These are phyloP conservation scores for Urocyon cinereoargenteus DNA, from an alignment of 2,797 vertebrate species.

Conservation along the genomic window DNA sequence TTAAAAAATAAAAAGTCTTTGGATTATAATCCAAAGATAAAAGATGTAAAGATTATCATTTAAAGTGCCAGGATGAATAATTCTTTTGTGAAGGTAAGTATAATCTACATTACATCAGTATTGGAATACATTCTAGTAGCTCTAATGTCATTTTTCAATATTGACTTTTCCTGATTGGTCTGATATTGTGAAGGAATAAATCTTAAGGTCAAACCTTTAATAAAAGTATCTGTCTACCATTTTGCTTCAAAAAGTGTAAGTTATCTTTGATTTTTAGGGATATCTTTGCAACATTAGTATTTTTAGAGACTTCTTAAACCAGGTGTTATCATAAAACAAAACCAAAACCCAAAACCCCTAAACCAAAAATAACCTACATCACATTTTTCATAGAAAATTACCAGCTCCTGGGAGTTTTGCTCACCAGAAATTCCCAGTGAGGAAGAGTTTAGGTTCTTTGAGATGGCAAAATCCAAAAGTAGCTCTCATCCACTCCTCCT, in stretches of 20 bases:
- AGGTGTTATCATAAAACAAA: neutral
- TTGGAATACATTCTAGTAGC: constrained; percentile 61
- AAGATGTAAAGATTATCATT: constrained; percentile 60
- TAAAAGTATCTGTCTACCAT: constrained; percentile 8
- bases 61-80: constrained; percentile 70
- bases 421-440: neutral
- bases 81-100: constrained; percentile 67
- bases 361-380: neutral
- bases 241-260: neutral
- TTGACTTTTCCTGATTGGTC: constrained; percentile 56
- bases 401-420: neutral
- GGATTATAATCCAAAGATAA: constrained; percentile 50
- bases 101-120: constrained; percentile 61
- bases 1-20: constrained; percentile 44
- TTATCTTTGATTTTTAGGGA: neutral
- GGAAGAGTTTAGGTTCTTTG: neutral
- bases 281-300: neutral
- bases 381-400: neutral
- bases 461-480: neutral
- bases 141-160: constrained; percentile 62
- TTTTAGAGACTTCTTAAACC: neutral
- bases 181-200: constrained; percentile 48
- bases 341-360: neutral
- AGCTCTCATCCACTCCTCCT: neutral
- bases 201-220: constrained; percentile 71